phyloP scores from a whole-genome alignment of 2,113 vertebrate species.

The Ctenodactylus gundi region DNA sequence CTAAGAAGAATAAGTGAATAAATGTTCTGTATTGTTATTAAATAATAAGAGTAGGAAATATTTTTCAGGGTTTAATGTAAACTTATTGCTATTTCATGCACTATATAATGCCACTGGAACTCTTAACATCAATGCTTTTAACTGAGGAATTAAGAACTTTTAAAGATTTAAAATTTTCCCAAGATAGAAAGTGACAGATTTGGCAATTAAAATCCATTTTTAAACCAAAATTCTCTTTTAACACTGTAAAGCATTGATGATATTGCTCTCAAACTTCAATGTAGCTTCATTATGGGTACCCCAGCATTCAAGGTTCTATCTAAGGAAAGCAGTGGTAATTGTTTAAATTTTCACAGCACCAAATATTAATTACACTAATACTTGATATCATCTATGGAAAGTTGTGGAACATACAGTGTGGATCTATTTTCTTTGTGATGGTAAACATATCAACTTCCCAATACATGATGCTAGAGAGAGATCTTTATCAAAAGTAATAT shows the following conservation, averaged over 20 bases:
- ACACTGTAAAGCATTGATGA: background rate
- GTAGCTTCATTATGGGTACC: background rate
- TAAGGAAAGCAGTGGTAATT: constrained; percentile 21
- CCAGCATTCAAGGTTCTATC: background rate
- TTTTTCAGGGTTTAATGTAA: background rate
- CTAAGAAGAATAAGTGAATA: background rate
- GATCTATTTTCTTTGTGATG: background rate
- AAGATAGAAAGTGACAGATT: background rate
- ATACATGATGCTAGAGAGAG: background rate
- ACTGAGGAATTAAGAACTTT: constrained; percentile 6
- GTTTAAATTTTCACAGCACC: background rate
- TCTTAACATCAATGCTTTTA: background rate
- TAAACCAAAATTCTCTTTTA: constrained; percentile 1
- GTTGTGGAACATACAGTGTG: background rate
- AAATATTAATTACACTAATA: background rate
- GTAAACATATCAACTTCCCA: background rate
- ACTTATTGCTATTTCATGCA: background rate
- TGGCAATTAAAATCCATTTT: background rate
- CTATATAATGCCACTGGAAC: background rate
- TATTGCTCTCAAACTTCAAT: background rate
- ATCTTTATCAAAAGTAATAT: background rate
- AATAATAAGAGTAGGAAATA: background rate
- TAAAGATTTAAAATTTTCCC: constrained; percentile 3
- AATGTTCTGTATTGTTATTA: background rate
- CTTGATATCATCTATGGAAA: background rate